These are phyloP conservation scores for Pheosia gnoma DNA, from an alignment of 2,888 invertebrate species.

Conservation along the genomic window DNA sequence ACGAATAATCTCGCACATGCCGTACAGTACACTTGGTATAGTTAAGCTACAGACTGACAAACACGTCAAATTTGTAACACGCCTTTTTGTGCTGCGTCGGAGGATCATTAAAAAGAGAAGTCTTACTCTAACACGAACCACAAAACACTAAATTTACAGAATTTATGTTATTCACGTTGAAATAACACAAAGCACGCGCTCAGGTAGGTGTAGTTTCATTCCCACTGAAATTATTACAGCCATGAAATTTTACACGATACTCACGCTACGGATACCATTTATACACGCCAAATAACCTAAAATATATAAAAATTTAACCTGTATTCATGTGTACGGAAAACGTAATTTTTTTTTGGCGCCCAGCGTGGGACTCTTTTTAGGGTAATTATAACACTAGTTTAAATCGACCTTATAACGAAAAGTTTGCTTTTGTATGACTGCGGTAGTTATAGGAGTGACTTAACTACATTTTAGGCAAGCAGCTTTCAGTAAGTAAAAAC, in stretches of 20 bases:
- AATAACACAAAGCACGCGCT: slow-evolving; percentile 19
- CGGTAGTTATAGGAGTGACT: too few relatives aligned
- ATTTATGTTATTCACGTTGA: slow-evolving; percentile 28
- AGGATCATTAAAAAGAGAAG: not conserved
- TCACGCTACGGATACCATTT: slow-evolving; percentile 12
- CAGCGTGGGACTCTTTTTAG: slow-evolving; percentile 13
- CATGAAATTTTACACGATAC: slow-evolving; percentile 32
- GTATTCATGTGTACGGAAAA: slow-evolving; percentile 5
- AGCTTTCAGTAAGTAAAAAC: too few relatives aligned
- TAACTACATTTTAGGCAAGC: too few relatives aligned
- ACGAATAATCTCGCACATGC: too few relatives aligned
- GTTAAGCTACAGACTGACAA: too few relatives aligned
- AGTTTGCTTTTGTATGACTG: too few relatives aligned
- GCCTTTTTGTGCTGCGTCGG: not conserved
- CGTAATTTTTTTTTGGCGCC: slow-evolving; percentile 15
- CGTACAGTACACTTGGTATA: too few relatives aligned
- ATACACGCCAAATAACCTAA: not conserved
- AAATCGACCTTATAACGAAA: too few relatives aligned
- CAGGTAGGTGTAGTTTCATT: slow-evolving; percentile 20
- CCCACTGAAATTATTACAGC: slow-evolving; percentile 25
- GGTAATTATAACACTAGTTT: too few relatives aligned
- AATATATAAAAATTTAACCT: not conserved
- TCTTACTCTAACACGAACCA: slow-evolving; percentile 17
- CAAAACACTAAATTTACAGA: slow-evolving; percentile 14
- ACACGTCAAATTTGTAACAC: not conserved